Conservation (phyloP, 2,113 vertebrate genomes). For the Physeter macrocephalus region DNA sequence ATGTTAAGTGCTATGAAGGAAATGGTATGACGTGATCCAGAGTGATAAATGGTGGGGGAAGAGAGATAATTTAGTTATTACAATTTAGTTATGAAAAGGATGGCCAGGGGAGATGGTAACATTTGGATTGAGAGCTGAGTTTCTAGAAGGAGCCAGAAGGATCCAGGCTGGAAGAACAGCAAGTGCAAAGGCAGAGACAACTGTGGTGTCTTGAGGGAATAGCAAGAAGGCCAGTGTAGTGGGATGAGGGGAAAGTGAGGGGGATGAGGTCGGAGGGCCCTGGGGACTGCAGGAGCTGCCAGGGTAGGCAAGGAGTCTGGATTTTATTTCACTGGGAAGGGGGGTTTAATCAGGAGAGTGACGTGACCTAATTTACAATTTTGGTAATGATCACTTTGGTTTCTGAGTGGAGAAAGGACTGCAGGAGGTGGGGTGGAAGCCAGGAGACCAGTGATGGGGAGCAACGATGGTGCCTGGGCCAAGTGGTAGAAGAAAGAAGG, state of each 20-base stretch:
- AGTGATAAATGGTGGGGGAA: not conserved
- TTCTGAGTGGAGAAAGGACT: not conserved
- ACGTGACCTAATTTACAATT: not conserved
- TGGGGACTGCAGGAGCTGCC: not conserved
- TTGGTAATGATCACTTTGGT: not conserved
- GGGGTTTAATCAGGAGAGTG: not conserved
- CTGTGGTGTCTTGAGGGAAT: not conserved
- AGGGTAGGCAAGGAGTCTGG: not conserved
- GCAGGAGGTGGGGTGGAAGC: not conserved
- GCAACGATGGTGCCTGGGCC: too few species aligned
- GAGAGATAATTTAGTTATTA: not conserved
- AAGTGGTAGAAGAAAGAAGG: not conserved
- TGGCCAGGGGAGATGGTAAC: not conserved
- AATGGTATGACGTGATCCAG: fast-evolving
- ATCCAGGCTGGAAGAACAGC: too few species aligned
- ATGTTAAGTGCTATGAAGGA: not conserved
- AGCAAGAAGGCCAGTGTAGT: too few species aligned
- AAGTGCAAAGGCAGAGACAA: not conserved
- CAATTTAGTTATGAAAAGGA: not conserved
- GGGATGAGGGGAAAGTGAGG: not conserved
- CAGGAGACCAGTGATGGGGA: fast-evolving
- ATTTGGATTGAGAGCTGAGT: not conserved
- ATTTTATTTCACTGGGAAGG: not conserved
- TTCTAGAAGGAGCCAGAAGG: not conserved
- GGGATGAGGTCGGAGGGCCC: fast-evolving